Conservation (phyloP, 2,797 vertebrate genomes). For the Sebastes paucispinis region DNA sequence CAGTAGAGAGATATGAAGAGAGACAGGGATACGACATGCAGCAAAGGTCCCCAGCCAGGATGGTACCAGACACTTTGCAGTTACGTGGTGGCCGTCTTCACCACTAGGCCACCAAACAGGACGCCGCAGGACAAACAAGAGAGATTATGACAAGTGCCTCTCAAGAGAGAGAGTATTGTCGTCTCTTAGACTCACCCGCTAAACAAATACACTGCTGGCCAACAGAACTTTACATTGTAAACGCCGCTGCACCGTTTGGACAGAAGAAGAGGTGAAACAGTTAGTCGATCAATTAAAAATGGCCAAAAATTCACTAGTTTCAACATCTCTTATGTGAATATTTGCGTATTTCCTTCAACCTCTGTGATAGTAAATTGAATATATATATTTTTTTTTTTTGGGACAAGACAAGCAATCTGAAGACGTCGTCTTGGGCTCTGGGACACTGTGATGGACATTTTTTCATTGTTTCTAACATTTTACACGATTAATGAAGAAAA, state of each 20-base stretch:
- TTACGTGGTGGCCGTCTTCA: not conserved
- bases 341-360: not conserved
- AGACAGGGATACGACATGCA: not conserved
- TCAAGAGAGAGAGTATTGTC: not conserved
- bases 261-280: not conserved
- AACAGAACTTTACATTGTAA: not conserved
- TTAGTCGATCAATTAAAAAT: not conserved
- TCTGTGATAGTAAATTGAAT: not conserved
- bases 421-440: not conserved
- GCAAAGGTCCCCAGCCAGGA: not conserved
- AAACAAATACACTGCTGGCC: conserved; percentile 39
- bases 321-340: not conserved
- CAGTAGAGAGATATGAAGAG: not conserved
- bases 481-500: not conserved
- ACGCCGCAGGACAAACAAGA: not conserved
- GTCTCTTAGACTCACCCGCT: conserved; percentile 28
- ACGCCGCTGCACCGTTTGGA: not conserved
- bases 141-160: not conserved
- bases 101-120: not conserved
- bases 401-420: not conserved
- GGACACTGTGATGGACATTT: not conserved
- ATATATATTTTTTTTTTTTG: no score
- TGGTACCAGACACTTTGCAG: not conserved
- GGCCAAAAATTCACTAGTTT: not conserved
- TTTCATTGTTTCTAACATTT: not conserved